These are phyloP conservation scores for Cassiopea andromeda DNA, from an alignment of 30 jellyfish, hydroid and myxozoan genomes.

Conservation along the genomic window DNA sequence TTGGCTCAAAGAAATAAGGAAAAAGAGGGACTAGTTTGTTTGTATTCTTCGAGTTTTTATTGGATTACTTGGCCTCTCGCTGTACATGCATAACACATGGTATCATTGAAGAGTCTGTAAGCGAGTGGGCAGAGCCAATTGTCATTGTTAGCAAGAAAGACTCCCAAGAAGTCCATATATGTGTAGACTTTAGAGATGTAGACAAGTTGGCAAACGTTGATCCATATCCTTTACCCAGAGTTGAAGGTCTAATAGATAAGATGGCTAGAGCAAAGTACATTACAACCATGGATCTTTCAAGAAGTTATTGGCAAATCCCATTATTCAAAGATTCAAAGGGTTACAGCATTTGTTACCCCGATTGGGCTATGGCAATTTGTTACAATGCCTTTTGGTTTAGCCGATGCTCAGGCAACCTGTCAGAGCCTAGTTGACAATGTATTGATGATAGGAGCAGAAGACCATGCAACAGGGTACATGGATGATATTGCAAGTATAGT, in stretches of 20 bases:
- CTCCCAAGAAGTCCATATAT: neutral
- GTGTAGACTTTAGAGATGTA: neutral
- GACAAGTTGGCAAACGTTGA: neutral
- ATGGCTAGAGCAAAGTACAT: conserved; percentile 14
- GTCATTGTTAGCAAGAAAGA: neutral
- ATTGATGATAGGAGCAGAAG: neutral
- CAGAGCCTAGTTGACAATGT: neutral
- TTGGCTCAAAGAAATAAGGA: too few relatives aligned
- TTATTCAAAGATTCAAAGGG: neutral
- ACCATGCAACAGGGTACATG: neutral
- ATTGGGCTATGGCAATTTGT: conserved; percentile 6
- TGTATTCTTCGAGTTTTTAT: too few relatives aligned
- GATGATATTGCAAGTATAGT: neutral
- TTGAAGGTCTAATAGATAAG: conserved; percentile 14
- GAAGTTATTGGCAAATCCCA: conserved; percentile 48
- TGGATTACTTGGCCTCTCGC: too few relatives aligned
- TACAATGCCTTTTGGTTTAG: conserved; percentile 4
- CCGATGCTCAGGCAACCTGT: conserved; percentile 1
- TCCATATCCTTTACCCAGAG: neutral
- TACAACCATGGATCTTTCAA: conserved; percentile 9
- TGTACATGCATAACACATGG: neutral
- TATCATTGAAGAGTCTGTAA: neutral
- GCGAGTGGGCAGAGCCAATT: neutral
- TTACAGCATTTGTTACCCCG: neutral
- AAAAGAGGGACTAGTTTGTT: too few relatives aligned